A percentile compares a stretch with the other conserved stretches of the same genome.
phyloP scores from a whole-genome alignment of 2,888 invertebrate species.

The Campoplex capitator region DNA sequence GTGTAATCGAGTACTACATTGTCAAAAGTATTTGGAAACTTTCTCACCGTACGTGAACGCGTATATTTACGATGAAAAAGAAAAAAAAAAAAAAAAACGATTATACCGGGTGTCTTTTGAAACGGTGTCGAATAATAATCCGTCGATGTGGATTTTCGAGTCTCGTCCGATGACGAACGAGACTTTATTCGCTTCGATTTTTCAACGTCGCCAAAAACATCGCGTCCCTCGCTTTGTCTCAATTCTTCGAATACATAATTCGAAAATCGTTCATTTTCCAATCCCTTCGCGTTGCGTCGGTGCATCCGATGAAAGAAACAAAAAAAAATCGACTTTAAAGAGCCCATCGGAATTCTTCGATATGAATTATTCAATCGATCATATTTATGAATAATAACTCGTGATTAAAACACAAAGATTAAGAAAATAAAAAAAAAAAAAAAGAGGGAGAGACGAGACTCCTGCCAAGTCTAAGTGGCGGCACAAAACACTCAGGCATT shows the following conservation, averaged over 20 bases:
- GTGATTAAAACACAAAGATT: background rate
- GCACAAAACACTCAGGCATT: constrained; percentile 38
- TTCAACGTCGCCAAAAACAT: background rate
- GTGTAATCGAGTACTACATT: background rate
- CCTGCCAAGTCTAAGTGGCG: constrained; percentile 5
- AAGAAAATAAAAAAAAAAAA: background rate
- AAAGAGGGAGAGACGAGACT: background rate
- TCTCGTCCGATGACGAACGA: background rate
- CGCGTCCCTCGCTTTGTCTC: background rate
- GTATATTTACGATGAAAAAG: background rate
- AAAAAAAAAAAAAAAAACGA: background rate
- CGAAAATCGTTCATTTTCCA: background rate
- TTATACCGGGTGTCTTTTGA: background rate
- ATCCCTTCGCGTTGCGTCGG: too few species aligned
- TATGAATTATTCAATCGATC: constrained; percentile 16
- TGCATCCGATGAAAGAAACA: too few species aligned
- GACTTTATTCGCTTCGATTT: constrained; percentile 9
- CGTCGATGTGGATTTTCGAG: too few species aligned
- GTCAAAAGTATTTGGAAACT: background rate
- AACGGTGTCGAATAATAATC: background rate
- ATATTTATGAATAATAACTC: constrained; percentile 2
- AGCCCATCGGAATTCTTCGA: background rate
- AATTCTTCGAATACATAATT: background rate
- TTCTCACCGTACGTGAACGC: background rate
- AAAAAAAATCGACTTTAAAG: background rate